Percentiles rank a stretch among this genome's conserved stretches.
phyloP scores from a whole-genome alignment of 2,888 invertebrate species.

The Trichogramma dendrolimi region DNA sequence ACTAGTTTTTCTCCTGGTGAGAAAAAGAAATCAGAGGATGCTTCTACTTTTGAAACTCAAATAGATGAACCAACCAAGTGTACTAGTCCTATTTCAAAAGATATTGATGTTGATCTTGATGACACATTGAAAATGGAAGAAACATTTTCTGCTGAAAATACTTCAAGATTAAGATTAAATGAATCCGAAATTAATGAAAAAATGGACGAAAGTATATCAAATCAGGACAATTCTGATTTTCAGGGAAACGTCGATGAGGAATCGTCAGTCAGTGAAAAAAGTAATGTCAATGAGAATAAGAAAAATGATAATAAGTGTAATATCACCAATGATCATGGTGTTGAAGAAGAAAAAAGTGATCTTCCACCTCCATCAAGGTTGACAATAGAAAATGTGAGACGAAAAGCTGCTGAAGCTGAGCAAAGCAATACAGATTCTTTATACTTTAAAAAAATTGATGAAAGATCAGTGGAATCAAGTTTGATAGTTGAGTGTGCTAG shows the following conservation, averaged over 20 bases:
- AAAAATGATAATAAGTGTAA: background rate
- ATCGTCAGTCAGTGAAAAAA: background rate
- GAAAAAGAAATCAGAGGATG: too few species aligned
- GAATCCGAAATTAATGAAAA: background rate
- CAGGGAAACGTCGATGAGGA: background rate
- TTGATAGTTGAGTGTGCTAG: slow-evolving; percentile 20
- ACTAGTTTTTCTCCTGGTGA: too few species aligned
- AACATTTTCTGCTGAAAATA: slow-evolving; percentile 24
- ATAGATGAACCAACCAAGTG: too few species aligned
- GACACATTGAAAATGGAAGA: slow-evolving; percentile 26
- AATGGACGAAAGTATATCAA: background rate
- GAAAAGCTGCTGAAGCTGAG: background rate
- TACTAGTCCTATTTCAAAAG: background rate
- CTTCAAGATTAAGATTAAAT: slow-evolving; percentile 13
- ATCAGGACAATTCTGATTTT: background rate
- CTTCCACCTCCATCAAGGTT: background rate
- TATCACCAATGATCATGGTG: background rate
- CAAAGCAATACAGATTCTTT: background rate
- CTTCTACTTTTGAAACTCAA: too few species aligned
- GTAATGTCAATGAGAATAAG: background rate
- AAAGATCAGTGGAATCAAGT: slow-evolving; percentile 14
- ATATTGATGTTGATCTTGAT: slow-evolving; percentile 12
- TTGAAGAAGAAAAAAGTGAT: background rate
- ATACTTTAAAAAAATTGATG: slow-evolving; percentile 8
- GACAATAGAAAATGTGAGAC: background rate